Base-by-base conservation (phyloP, 2,888 invertebrate species). In the Drosophila robusta region DNA sequence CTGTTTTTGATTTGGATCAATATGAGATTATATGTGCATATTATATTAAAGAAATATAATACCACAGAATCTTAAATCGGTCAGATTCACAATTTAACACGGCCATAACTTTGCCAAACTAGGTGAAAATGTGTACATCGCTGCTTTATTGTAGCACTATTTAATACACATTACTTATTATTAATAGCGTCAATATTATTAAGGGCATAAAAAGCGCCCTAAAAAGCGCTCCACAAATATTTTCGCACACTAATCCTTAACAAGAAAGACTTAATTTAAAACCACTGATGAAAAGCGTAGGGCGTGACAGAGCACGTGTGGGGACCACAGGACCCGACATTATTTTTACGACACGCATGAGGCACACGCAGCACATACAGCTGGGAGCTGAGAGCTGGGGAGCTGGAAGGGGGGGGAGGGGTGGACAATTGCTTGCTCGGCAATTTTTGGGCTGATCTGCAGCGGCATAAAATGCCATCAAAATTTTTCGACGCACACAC, bases 391-490 rank as follows among this genome's bases (percentile, higher is more conserved):
- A 4, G 24, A 5, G 24, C 18, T 18, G 24, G 24, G 26, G 26
- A 7, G 26, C 8, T 8, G 26, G 26, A n/a, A n/a, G 9, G 29
- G 4, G 14, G 12, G 32, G n/a, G 12, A 9, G 64, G 56, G 60
- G 56, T 55, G 56, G 65, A 79, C 63, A 79, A 67, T 61, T 67
- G 78, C 64, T 55, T 44, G 58, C 60, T 80, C 78, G 67, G 69
- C 77, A 80, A 55, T 73, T 83, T 80, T 74, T 42, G 61, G 39
- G 67, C 55, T 86, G 82, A 88, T 88, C 82, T 83, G 84, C 83
- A 70, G 55, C 51, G 58, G 74, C 70, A 67, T 70, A 83, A 82
- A 87, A 74, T 73, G 80, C 80, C 77, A 85, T 87, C 83, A 87
- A 85, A 85, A 87, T 82, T 85, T 70, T 71, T 65, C 55, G 46